A percentile compares a stretch with the other conserved stretches of the same genome.
These are phyloP conservation scores for Hyalella azteca DNA, from an alignment of 2,888 invertebrate species.

Conservation along the genomic window DNA sequence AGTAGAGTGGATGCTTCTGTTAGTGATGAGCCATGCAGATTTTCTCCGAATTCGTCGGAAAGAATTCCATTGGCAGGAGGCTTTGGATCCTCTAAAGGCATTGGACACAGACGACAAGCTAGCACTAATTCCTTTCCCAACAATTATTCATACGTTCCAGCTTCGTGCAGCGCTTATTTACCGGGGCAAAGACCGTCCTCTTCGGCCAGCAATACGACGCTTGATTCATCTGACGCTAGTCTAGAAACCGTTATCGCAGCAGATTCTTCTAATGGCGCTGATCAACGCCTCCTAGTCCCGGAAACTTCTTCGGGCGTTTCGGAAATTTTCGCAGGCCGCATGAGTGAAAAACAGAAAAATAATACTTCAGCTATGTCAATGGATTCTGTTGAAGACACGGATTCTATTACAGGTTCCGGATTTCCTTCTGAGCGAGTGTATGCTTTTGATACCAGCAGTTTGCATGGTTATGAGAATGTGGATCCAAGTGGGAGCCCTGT, in stretches of 20 bases:
- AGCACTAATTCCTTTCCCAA: background rate
- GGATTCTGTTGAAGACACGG: background rate
- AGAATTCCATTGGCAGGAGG: background rate
- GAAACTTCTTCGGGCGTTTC: too few relatives aligned
- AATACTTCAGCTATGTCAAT: too few relatives aligned
- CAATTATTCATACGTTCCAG: conserved; percentile 18
- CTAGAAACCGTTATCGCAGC: background rate
- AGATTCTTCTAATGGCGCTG: background rate
- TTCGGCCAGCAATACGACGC: background rate
- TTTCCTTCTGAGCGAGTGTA: background rate
- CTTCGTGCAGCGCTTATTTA: conserved; percentile 16
- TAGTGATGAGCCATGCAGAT: conserved; percentile 5
- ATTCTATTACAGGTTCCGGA: background rate
- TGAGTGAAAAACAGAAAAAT: too few relatives aligned
- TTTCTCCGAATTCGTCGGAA: background rate
- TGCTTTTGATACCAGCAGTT: conserved; percentile 15
- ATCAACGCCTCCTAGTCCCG: background rate
- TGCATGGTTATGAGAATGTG: conserved; percentile 35
- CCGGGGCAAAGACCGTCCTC: background rate
- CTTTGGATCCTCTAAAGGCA: background rate
- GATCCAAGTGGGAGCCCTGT: conserved; percentile 25
- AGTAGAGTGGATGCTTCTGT: background rate
- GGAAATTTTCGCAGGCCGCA: too few relatives aligned
- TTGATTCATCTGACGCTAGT: background rate
- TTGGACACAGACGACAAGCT: conserved; percentile 8